Evolutionary conservation across 2,113 vertebrate species (phyloP).

Genomic region (Prochilodus magdalenae): DNA sequence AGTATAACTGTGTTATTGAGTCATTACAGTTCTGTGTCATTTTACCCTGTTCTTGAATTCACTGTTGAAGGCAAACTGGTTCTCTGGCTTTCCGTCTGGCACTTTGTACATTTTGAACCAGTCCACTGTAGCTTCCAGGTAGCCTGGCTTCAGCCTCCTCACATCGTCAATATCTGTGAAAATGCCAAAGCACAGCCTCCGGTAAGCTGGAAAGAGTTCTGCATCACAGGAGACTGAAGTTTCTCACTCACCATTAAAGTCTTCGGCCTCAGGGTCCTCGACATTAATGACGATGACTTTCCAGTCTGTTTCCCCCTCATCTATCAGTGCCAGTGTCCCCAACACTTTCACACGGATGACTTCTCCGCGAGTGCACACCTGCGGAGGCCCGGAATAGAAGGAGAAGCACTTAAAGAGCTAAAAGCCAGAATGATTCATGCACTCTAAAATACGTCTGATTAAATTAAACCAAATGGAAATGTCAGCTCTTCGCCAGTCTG

Average conservation of each 20-base stretch:
- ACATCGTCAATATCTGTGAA: slow-evolving; percentile 89
- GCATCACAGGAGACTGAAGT: slow-evolving; percentile 1
- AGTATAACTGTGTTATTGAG: background rate
- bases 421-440: background rate
- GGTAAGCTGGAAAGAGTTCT: background rate
- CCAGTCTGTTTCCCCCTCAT: slow-evolving; percentile 98
- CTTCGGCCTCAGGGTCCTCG: slow-evolving; percentile 88
- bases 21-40: background rate
- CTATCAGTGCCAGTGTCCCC: slow-evolving; percentile 93
- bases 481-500: background rate
- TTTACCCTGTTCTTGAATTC: slow-evolving; percentile 95
- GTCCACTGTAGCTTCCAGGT: slow-evolving; percentile 92
- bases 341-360: slow-evolving; percentile 91
- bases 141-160: slow-evolving; percentile 88
- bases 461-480: background rate
- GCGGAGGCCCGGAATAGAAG: slow-evolving; percentile 7
- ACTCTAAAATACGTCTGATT: background rate
- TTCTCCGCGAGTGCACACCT: slow-evolving; percentile 92
- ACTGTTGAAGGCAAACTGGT: slow-evolving; percentile 91
- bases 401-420: background rate
- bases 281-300: slow-evolving; percentile 94
- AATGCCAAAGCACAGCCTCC: background rate
- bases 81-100: slow-evolving; percentile 98
- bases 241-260: slow-evolving; percentile 82
- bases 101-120: slow-evolving; percentile 98